Base-by-base conservation (phyloP, 2,113 vertebrate genomes). In the Paralichthys olivaceus region DNA sequence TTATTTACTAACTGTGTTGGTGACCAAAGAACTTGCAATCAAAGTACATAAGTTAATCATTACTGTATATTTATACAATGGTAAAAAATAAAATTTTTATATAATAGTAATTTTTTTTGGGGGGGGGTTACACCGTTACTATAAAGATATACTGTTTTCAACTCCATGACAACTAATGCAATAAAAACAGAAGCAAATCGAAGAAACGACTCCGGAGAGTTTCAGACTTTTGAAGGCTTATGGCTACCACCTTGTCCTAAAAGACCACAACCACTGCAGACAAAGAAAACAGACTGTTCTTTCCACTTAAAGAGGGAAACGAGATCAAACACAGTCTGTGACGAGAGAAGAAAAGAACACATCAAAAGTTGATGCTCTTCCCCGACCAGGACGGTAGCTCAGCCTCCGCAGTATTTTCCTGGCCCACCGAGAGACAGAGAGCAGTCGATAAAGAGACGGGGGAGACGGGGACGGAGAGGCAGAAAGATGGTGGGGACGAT, bases 81-180 rank as follows among this genome's bases (percentile, higher is more conserved):
- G 90, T 93, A 93, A 93, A 94, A 95, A 94, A 93, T 92, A 93
- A 94, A 92, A 94, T 91, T 93, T 93, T 93, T 94, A 91, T 92
- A 88, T 91, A 92, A 91, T 91, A 87, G 67, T 90, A 88, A 72
- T 88, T 92, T 86, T 91, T 82, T 87, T 89, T 83, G 86, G 78
- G 81, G 43, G 15, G 47, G 17, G 47, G 14, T 94, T 86, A 94
- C 92, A 94, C 89, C 89, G 78, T 94, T 93, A 94, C 94, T 94
- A 93, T 90, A 94, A 94, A 94, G 93, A 93, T 92, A 92, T 92
- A 93, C 91, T 77, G 87, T 87, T 90, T 91, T 93, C 81, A 93
- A 95, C 94, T 94, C 92, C 91, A 93, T 94, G 91, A 95, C 93
- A 93, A 94, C 92, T 91, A 93, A 94, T 88, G 90, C 90, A 90